Base-by-base conservation (phyloP, 2,113 vertebrate genomes). In the Pica pica region DNA sequence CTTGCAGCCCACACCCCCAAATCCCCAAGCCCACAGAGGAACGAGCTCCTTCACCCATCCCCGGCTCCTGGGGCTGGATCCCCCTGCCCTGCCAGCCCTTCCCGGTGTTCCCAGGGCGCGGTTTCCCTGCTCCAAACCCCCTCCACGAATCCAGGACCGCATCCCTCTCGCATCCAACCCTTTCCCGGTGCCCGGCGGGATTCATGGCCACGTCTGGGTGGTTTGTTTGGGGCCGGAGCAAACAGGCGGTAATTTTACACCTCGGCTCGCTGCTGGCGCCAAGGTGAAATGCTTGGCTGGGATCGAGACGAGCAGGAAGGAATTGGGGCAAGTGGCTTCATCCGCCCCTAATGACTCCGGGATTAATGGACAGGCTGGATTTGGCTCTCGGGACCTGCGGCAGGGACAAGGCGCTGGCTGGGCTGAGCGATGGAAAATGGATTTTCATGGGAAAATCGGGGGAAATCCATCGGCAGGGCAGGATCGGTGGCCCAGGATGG, bases 201-300 rank as follows among this genome's bases (percentile, higher is more conserved):
- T 59, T 63, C 90, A 69, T 11, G 19, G 91, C 82, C 96, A 42
- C 11, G 46, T 90, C 96, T 94, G 89, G 96, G 91, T 9, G 97
- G 22, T 37, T 91, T 97, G 95, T 98, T 98, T 57, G 87, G 73
- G 73, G 19, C 46, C 33, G 6, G 4, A 67, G 21, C 64, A 98
- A 98, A 98, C 98, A 98, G 98, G 95, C 94, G 98, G 98, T 98
- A 98, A 98, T 97, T 89, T 93, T 98, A 98, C 98, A 98, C 98
- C 98, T 97, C 92, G 98, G 97, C 97, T 97, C 97, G 98, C 97
- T 96, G 98, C 97, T 96, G 97, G 97, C 98, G 98, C 98, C 98
- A 77, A 89, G 55, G 96, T 77, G 97, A 95, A 93, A 98, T 95
- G 98, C 98, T 97, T 98, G 98, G 98, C 98, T 98, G 98, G 94